Evolutionary conservation across 2,113 vertebrate genomes (phyloP).

Genomic region (Alectura lathami): DNA sequence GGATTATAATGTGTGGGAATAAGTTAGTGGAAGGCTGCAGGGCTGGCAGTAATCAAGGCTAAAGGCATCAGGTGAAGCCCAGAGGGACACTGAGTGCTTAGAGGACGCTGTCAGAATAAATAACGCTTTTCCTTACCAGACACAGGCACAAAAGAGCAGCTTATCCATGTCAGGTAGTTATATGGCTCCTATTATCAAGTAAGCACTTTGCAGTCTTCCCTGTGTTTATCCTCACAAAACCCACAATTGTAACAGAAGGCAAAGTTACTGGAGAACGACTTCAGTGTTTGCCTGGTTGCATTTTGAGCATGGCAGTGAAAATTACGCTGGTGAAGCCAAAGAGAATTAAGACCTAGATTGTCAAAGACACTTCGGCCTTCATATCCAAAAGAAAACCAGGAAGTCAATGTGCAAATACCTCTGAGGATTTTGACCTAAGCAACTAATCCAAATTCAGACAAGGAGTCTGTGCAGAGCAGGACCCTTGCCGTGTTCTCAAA

Average conservation of each 20-base stretch:
- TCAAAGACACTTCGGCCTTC: background rate
- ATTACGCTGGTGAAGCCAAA: accelerated
- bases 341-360: background rate
- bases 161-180: background rate
- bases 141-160: background rate
- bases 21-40: background rate
- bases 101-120: background rate
- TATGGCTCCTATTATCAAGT: background rate
- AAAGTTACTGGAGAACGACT: background rate
- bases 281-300: background rate
- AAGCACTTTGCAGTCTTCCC: background rate
- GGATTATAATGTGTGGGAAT: background rate
- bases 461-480: background rate
- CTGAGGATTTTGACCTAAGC: background rate
- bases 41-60: background rate
- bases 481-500: background rate
- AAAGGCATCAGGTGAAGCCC: background rate
- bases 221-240: background rate
- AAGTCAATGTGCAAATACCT: background rate
- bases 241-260: background rate
- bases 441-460: background rate
- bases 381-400: background rate
- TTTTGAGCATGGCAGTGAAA: background rate
- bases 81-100: background rate
- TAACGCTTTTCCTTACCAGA: background rate